These are phyloP conservation scores for Mya arenaria DNA, from an alignment of 1,140 invertebrate species.

Conservation along the genomic window DNA sequence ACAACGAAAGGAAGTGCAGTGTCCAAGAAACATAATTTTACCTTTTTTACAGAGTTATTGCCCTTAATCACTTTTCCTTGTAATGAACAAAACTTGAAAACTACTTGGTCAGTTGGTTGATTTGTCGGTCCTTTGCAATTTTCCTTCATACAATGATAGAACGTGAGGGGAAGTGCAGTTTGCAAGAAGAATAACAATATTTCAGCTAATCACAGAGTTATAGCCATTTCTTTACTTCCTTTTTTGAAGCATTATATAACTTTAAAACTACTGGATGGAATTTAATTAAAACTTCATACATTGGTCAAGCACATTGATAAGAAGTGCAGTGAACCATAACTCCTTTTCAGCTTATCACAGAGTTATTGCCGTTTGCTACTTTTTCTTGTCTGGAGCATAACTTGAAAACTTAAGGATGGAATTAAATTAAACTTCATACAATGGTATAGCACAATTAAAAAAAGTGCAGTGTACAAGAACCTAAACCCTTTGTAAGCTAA, in stretches of 20 bases:
- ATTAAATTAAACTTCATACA: too few species aligned
- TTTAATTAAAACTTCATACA: neutral
- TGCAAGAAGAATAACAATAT: neutral
- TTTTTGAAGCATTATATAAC: neutral
- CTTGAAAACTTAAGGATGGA: too few species aligned
- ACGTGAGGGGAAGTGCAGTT: neutral
- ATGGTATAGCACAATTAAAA: too few species aligned
- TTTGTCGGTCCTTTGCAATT: too few species aligned
- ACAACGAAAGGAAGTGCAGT: neutral
- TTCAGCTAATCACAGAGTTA: neutral
- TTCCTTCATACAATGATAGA: too few species aligned
- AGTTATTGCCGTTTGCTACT: too few species aligned
- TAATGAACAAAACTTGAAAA: too few species aligned
- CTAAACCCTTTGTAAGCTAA: too few species aligned
- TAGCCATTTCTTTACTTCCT: neutral
- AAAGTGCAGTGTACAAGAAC: too few species aligned
- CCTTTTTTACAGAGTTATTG: neutral
- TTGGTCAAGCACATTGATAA: neutral
- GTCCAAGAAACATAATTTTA: neutral
- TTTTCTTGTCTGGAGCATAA: too few species aligned
- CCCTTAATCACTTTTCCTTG: neutral
- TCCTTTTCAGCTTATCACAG: too few species aligned
- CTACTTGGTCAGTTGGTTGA: too few species aligned
- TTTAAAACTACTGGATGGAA: neutral
- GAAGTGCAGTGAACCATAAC: neutral